phyloP scores from a whole-genome alignment of 2,113 vertebrate species.

The Sapajus apella region DNA sequence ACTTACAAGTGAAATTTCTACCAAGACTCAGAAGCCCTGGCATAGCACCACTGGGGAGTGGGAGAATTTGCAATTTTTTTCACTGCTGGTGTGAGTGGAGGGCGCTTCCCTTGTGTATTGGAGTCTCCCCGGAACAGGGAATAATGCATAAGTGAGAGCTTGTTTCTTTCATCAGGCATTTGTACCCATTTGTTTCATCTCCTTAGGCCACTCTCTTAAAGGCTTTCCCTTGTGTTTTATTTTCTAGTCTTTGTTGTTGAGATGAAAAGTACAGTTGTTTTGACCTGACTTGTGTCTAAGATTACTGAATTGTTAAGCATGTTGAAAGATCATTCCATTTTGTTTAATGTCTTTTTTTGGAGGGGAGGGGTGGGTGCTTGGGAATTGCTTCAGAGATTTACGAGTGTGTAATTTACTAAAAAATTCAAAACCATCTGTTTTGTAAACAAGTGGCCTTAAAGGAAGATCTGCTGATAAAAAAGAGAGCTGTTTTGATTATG shows the following conservation, averaged over 20 bases:
- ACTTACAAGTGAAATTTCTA: background rate
- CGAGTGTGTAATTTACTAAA: constrained; percentile 9
- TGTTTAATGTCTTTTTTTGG: background rate
- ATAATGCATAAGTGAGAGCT: background rate
- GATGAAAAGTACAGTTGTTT: background rate
- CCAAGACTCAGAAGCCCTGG: background rate
- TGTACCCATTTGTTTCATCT: background rate
- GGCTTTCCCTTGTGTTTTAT: background rate
- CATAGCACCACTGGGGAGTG: background rate
- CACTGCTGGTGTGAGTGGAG: accelerated
- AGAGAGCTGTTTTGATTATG: background rate
- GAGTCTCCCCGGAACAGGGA: background rate
- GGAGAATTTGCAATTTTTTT: background rate
- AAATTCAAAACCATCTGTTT: background rate
- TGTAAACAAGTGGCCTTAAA: constrained; percentile 42
- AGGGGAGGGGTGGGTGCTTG: background rate
- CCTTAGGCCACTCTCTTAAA: too few relatives aligned
- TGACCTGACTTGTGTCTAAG: background rate
- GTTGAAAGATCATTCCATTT: background rate
- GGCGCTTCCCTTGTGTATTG: background rate
- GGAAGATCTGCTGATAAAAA: background rate
- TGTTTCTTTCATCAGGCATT: background rate
- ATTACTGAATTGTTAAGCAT: background rate
- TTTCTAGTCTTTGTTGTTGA: background rate
- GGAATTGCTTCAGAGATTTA: constrained; percentile 29